Percentiles rank a stretch among this genome's conserved stretches.
Conservation (phyloP, 92 coral and sea anemone genomes). For the Zoanthus gigantus region DNA sequence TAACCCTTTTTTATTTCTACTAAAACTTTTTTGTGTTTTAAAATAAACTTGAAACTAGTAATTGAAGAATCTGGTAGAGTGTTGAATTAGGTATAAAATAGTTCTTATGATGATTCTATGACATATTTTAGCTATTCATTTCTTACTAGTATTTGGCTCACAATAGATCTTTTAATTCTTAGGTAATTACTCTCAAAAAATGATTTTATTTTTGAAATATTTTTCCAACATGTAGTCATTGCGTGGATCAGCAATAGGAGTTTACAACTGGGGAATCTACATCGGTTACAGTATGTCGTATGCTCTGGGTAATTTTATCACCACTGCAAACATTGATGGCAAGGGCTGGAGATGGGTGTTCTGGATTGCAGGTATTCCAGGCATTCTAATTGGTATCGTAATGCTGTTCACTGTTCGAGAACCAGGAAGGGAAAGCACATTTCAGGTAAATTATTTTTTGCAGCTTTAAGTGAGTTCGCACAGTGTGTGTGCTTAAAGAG, state of each 20-base stretch:
- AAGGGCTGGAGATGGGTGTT: constrained; percentile 99
- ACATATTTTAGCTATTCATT: too few species aligned
- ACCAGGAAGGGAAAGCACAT: constrained; percentile 69
- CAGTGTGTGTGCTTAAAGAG: neutral
- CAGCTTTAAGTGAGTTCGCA: neutral
- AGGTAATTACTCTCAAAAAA: too few species aligned
- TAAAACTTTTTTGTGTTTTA: too few species aligned
- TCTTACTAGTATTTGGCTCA: too few species aligned
- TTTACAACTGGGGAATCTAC: constrained; percentile 98
- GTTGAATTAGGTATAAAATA: too few species aligned
- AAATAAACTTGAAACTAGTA: too few species aligned
- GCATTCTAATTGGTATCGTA: constrained; percentile 80
- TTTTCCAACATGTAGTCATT: constrained; percentile 57
- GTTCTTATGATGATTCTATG: too few species aligned
- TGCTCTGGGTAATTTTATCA: constrained; percentile 97
- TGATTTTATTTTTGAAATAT: neutral
- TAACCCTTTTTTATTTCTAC: too few species aligned
- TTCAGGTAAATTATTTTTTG: neutral
- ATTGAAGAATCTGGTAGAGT: too few species aligned
- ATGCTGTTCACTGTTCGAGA: constrained; percentile 90
- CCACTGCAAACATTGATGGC: constrained; percentile 82
- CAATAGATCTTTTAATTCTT: too few species aligned
- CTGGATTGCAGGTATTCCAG: constrained; percentile 98
- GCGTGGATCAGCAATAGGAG: constrained; percentile 97
- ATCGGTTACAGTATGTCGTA: constrained; percentile 96